A percentile compares a stretch with the other conserved stretches of the same genome.
phyloP scores from a whole-genome alignment of 2,113 vertebrate species.

The Aegithalos caudatus region DNA sequence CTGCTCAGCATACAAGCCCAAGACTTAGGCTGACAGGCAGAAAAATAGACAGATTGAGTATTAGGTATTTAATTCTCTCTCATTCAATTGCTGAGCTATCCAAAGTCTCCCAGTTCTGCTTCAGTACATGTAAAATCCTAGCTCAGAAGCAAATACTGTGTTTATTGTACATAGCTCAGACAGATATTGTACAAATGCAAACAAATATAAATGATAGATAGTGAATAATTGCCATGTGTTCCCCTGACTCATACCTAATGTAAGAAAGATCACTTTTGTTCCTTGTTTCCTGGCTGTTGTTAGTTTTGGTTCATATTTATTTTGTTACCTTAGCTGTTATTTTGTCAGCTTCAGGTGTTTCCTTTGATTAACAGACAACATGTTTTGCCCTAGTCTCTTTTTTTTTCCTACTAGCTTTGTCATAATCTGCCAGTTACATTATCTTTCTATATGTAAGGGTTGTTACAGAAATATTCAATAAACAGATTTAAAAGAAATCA shows the following conservation, averaged over 20 bases:
- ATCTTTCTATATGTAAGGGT: background rate
- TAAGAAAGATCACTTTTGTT: background rate
- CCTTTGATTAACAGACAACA: constrained; percentile 21
- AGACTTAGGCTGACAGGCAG: background rate
- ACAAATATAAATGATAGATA: background rate
- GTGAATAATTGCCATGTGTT: background rate
- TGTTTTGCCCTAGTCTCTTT: background rate
- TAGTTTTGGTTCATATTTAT: background rate
- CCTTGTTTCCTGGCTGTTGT: background rate
- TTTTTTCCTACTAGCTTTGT: background rate
- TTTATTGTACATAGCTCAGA: background rate
- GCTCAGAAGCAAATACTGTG: background rate
- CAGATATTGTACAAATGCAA: background rate
- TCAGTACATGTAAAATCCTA: background rate
- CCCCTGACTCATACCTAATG: background rate
- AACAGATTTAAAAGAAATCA: background rate
- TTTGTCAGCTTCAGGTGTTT: constrained; percentile 37
- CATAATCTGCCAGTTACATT: constrained; percentile 9
- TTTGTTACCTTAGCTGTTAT: background rate
- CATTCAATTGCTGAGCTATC: background rate
- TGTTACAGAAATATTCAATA: constrained; percentile 21
- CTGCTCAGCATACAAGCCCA: background rate
- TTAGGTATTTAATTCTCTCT: background rate
- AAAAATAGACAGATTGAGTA: background rate
- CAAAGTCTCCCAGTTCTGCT: background rate